Base-by-base conservation (phyloP, 2,888 invertebrate genomes). In the Congeria kusceri region DNA sequence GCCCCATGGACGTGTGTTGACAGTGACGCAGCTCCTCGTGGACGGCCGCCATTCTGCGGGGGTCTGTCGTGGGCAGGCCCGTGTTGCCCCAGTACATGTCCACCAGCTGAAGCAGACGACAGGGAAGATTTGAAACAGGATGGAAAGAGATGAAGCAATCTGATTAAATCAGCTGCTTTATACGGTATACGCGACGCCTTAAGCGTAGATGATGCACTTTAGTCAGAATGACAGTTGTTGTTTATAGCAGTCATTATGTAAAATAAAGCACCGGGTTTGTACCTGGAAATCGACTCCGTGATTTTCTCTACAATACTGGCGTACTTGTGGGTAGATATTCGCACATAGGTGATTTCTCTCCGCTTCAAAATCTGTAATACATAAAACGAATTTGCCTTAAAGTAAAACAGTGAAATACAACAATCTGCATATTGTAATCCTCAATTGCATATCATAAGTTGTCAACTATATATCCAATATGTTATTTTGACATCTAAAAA, bases 241-340 rank as follows among this genome's bases (percentile, higher is more conserved):
- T n/a, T n/a, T n/a, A n/a, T n/a, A n/a, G n/a, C n/a, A n/a, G n/a
- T n/a, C n/a, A n/a, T n/a, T n/a, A n/a, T n/a, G n/a, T n/a, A n/a
- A 39, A 39, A 39, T 23, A 32, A 53, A 27, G 25, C 5, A 29
- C 15, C 13, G 49, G 5, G 18, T 57, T 75, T 70, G 74, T 63
- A 90, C 90, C 86, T 89, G 87, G 64, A 89, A 90, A 56, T 91
- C 90, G 18, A 90, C 71, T 5, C 89, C 91, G 79, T 91, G 81
- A 18, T 83, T 87, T 44, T 98, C 92, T 98, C 98, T 97, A 92
- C 70, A 88, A 61, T 88, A 89, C 20, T 84, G 77, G 28, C 89
- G 68, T 4, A 91, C 72, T 28, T 81, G 80, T 0, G 89, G 89
- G 63, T 89, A 91, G 5, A 88, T 86, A 27, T 85, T 67, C 69